These are phyloP conservation scores for Nanorana parkeri DNA, from an alignment of 2,113 vertebrate genomes.

Conservation along the genomic window DNA sequence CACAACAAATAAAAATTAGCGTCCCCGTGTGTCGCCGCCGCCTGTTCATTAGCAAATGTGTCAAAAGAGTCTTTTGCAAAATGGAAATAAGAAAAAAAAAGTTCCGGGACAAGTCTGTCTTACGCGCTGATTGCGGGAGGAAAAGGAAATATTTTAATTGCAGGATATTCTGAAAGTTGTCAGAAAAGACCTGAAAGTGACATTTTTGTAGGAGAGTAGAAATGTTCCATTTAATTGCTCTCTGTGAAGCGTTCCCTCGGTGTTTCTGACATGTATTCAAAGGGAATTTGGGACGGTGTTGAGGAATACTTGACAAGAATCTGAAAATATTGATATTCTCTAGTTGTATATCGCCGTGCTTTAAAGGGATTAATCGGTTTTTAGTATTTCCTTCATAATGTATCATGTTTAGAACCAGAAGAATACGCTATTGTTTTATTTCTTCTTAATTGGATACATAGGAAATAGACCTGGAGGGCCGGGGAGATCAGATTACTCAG, in stretches of 20 bases:
- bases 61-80: slow-evolving; percentile 54
- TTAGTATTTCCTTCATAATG: no score
- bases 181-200: slow-evolving; percentile 31
- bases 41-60: slow-evolving; percentile 30
- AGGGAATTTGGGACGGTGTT: background rate
- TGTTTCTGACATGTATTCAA: slow-evolving; percentile 22
- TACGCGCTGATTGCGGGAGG: slow-evolving; percentile 18
- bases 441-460: no score
- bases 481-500: no score
- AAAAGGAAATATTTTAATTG: slow-evolving; percentile 49
- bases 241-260: background rate
- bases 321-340: background rate
- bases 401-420: no score
- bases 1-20: slow-evolving; percentile 33
- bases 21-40: background rate
- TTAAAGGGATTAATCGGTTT: no score
- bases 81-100: slow-evolving; percentile 26
- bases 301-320: background rate
- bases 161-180: slow-evolving; percentile 31
- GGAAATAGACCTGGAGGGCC: no score
- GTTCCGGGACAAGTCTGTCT: slow-evolving; percentile 30
- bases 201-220: slow-evolving; percentile 11
- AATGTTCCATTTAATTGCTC: background rate
- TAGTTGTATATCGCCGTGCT: no score
- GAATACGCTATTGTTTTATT: no score